Conservation (phyloP, 23 tunicate species). For the Trididemnum miniatum region DNA sequence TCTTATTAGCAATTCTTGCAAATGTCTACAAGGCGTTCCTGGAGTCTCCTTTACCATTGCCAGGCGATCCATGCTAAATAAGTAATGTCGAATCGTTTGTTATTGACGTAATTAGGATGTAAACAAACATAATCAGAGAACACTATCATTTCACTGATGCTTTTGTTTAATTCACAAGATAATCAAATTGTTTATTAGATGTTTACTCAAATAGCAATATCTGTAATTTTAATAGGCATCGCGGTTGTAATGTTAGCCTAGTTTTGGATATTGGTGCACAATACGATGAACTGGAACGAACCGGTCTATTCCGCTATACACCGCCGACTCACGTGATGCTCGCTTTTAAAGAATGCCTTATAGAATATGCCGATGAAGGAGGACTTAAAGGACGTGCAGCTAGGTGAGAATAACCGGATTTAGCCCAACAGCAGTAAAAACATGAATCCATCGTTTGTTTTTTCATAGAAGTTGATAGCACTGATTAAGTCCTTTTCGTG, state of each 20-base stretch:
- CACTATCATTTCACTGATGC: too few species aligned
- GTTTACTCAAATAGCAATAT: too few species aligned
- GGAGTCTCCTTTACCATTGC: constrained; percentile 28
- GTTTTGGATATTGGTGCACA: constrained; percentile 35
- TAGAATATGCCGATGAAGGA: constrained; percentile 44
- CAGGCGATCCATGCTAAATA: neutral
- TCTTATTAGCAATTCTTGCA: constrained; percentile 34
- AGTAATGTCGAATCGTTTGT: too few species aligned
- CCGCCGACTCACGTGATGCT: constrained; percentile 53
- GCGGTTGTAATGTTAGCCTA: constrained; percentile 7
- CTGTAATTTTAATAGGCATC: too few species aligned
- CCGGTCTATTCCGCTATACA: constrained; percentile 33
- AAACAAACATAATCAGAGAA: too few species aligned
- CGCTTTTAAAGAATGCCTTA: constrained; percentile 35
- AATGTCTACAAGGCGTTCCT: constrained; percentile 46
- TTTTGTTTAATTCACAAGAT: too few species aligned
- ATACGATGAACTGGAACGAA: constrained; percentile 27
- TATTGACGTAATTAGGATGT: too few species aligned
- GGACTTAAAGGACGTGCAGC: constrained; percentile 20
- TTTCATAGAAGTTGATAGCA: too few species aligned
- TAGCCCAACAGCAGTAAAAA: too few species aligned
- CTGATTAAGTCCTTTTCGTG: too few species aligned
- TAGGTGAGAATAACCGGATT: constrained; percentile 9
- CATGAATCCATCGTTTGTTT: too few species aligned
- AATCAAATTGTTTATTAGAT: too few species aligned